Conservation (phyloP, 2,888 invertebrate genomes). For the Auanema freiburgensis region DNA sequence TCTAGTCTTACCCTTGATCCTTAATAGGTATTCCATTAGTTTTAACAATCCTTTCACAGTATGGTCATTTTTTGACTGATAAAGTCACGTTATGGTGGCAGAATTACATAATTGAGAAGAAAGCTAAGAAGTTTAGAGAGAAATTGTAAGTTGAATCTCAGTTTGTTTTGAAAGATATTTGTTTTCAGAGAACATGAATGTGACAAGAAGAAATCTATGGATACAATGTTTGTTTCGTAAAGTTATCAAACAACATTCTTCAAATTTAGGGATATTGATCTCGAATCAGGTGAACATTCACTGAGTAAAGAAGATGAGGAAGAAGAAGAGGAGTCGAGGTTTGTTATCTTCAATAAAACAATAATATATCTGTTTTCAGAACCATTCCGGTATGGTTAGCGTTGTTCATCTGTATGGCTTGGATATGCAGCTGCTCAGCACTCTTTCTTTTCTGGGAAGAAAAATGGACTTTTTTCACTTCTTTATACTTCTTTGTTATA, state of each 20-base stretch:
- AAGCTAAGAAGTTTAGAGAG: conserved; percentile 6
- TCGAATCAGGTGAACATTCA: not conserved
- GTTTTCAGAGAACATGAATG: not conserved
- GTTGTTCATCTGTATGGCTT: conserved; percentile 78
- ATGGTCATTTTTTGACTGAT: conserved; percentile 76
- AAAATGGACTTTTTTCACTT: conserved; percentile 85
- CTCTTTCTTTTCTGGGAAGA: conserved; percentile 72
- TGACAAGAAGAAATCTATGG: not conserved
- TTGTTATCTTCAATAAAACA: not conserved
- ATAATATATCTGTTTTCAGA: conserved; percentile 10
- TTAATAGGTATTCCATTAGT: conserved; percentile 75
- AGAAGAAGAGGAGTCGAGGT: not conserved
- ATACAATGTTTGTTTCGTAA: not conserved
- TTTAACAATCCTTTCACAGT: conserved; percentile 82
- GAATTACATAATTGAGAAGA: conserved; percentile 22
- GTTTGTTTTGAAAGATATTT: not conserved
- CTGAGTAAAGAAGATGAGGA: not conserved
- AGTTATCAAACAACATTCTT: not conserved
- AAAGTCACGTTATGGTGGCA: conserved; percentile 41
- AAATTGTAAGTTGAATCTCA: not conserved
- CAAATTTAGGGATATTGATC: conserved; percentile 1
- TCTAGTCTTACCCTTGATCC: not conserved
- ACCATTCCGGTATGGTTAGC: conserved; percentile 82
- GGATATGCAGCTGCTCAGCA: conserved; percentile 83
- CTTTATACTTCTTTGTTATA: conserved; percentile 95